Percentiles rank a stretch among this genome's conserved stretches.
Conservation (phyloP, 2,888 invertebrate species). For the Eupithecia insigniata region DNA sequence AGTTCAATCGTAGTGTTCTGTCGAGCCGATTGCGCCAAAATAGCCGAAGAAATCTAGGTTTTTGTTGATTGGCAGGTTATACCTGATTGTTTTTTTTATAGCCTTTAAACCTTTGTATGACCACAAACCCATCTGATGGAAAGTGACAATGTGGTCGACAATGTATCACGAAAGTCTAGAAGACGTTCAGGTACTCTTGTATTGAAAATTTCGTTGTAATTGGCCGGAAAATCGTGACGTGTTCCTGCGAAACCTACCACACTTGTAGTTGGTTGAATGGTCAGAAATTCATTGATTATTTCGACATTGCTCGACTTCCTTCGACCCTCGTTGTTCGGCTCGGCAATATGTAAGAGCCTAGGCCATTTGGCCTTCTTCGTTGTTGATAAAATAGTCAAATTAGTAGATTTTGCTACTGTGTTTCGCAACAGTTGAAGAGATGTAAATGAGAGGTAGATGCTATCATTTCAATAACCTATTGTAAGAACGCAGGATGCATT, state of each 20-base stretch:
- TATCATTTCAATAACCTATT: slow-evolving; percentile 38
- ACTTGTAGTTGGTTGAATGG: not conserved
- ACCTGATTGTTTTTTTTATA: not conserved
- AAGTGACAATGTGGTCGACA: no score
- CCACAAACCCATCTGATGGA: no score
- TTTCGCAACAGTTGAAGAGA: slow-evolving; percentile 20
- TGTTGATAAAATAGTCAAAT: not conserved
- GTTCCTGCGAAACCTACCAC: not conserved
- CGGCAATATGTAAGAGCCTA: not conserved
- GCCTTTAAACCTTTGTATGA: not conserved
- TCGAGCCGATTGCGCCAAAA: not conserved
- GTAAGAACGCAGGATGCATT: slow-evolving; percentile 29
- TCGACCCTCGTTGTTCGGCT: not conserved
- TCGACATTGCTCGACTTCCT: no score
- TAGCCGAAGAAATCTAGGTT: not conserved
- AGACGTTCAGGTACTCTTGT: not conserved
- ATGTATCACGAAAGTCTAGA: not conserved
- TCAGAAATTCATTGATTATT: not conserved
- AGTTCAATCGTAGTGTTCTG: no score
- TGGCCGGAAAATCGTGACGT: not conserved
- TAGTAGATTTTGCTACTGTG: slow-evolving; percentile 10
- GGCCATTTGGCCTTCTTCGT: not conserved
- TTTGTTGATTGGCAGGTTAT: not conserved
- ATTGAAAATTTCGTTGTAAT: not conserved
- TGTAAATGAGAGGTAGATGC: not conserved